A percentile compares a stretch with the other conserved stretches of the same genome.
phyloP scores from a whole-genome alignment of 2,888 invertebrate species.

The Coremacera marginata region DNA sequence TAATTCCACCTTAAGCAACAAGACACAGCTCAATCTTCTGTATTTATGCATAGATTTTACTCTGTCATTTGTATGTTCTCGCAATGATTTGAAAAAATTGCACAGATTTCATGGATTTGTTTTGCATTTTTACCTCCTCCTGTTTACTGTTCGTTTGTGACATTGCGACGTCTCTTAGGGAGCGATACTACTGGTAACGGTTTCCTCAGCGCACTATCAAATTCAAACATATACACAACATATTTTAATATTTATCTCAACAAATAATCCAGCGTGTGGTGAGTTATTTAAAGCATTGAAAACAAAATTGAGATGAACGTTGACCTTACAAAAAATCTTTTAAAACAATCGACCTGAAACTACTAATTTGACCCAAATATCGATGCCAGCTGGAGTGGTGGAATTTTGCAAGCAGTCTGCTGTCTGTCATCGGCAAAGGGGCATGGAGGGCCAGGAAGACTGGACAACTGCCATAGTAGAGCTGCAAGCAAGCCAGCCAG shows the following conservation, averaged over 20 bases:
- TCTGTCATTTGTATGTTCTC: slow-evolving; percentile 34
- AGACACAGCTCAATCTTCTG: slow-evolving; percentile 37
- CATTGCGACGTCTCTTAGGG: slow-evolving; percentile 27
- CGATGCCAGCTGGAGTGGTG: slow-evolving; percentile 6
- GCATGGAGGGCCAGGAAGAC: slow-evolving; percentile 25
- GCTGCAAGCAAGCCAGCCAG: background rate
- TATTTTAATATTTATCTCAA: slow-evolving; percentile 30
- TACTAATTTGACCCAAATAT: background rate
- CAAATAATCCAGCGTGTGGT: slow-evolving; percentile 52
- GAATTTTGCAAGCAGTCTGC: slow-evolving; percentile 10
- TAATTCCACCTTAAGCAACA: slow-evolving; percentile 41
- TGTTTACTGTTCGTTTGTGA: slow-evolving; percentile 22
- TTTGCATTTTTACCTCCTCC: slow-evolving; percentile 30
- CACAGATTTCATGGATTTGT: slow-evolving; percentile 37
- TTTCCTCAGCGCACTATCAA: slow-evolving; percentile 32
- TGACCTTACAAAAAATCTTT: slow-evolving; percentile 43
- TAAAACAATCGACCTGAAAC: slow-evolving; percentile 29
- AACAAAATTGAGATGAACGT: slow-evolving; percentile 53
- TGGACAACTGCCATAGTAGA: background rate
- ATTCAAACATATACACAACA: slow-evolving; percentile 29
- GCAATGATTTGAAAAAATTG: slow-evolving; percentile 36
- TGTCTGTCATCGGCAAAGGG: slow-evolving; percentile 11
- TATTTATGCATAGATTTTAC: slow-evolving; percentile 36
- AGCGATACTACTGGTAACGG: slow-evolving; percentile 25
- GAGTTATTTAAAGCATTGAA: slow-evolving; percentile 55